phyloP scores from a whole-genome alignment of 2,888 invertebrate species.

The Nudaria mundana region DNA sequence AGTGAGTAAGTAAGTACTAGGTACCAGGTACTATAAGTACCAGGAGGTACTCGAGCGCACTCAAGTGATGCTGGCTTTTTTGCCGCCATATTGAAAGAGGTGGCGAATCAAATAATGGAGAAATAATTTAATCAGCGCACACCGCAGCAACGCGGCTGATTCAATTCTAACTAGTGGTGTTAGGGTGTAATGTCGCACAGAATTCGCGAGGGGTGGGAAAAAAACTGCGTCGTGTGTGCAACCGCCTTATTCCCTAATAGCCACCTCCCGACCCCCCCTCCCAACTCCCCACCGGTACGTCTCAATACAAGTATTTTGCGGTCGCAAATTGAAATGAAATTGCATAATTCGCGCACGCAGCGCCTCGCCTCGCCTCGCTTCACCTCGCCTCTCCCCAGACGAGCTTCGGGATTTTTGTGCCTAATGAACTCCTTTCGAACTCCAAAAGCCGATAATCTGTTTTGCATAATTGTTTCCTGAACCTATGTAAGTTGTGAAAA shows the following conservation, averaged over 20 bases:
- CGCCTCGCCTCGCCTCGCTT: conserved; percentile 14
- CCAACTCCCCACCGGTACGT: conserved; percentile 1
- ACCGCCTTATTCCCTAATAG: conserved; percentile 58
- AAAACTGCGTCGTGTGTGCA: conserved; percentile 66
- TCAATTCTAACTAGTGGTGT: conserved; percentile 43
- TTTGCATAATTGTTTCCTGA: conserved; percentile 14
- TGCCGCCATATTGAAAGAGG: conserved; percentile 78
- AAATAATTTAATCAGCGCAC: conserved; percentile 72
- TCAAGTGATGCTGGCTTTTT: conserved; percentile 42
- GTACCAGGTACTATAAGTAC: too few relatives aligned
- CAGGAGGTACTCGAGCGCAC: too few relatives aligned
- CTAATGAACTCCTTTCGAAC: conserved; percentile 57
- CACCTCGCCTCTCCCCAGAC: conserved; percentile 28
- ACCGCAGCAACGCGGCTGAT: conserved; percentile 34
- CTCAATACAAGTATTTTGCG: conserved; percentile 46
- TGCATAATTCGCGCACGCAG: conserved; percentile 66
- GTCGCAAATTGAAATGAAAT: conserved; percentile 73
- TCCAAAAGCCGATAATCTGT: conserved; percentile 34
- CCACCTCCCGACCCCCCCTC: conserved; percentile 31
- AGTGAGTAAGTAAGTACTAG: too few relatives aligned
- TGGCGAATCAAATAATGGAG: conserved; percentile 77
- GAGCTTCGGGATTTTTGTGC: conserved; percentile 42
- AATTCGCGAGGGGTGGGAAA: conserved; percentile 51
- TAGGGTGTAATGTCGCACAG: conserved; percentile 54
- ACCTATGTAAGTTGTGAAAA: too few relatives aligned